Base-by-base conservation (phyloP, 2,888 invertebrate genomes). In the Siphonodentalium dalli region DNA sequence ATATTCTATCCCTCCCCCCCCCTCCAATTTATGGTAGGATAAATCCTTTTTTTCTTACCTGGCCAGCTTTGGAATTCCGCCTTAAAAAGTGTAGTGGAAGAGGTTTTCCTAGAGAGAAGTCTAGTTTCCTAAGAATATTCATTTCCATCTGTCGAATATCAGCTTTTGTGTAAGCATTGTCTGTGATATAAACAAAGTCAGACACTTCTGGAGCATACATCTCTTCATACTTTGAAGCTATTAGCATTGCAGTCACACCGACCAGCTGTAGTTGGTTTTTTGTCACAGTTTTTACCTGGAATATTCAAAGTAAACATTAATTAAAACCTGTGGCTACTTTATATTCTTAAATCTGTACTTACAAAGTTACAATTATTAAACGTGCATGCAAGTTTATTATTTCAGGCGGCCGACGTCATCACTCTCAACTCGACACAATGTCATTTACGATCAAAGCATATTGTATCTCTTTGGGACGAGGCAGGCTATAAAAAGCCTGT, bases 161-260 rank as follows among this genome's bases (percentile, higher is more conserved):
- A 1, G 83, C 73, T 68, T 88, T 89, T 3, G 86, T 86, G 79
- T 91, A 95, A 0, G 92, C 87, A 72, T 90, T 87, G 80, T 93
- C 94, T 7, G 93, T 90, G 47, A 95, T 89, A 76, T 89, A 92
- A 13, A 91, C 89, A 82, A 94, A 93, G 81, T 97, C 95, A 3
- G 82, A 84, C n/a, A 93, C 85, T 28, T 90, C 90, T 0, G 94
- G 93, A 2, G 90, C 86, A 71, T 89, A 92, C 68, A 93, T 89
- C 84, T 97, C 97, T 83, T 97, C 96, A 73, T 92, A 95, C 81
- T 97, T 97, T 73, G 90, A 87, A 0, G 96, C 94, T 43, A 95
- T 87, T 70, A 92, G 89, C 85, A 95, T 87, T 0, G 93, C 89
- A 0, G 93, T 88, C 1, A 92, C 88, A 3, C 94, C 95, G 11